phyloP scores from a whole-genome alignment of 2,888 invertebrate genomes.

The Vanessa cardui region DNA sequence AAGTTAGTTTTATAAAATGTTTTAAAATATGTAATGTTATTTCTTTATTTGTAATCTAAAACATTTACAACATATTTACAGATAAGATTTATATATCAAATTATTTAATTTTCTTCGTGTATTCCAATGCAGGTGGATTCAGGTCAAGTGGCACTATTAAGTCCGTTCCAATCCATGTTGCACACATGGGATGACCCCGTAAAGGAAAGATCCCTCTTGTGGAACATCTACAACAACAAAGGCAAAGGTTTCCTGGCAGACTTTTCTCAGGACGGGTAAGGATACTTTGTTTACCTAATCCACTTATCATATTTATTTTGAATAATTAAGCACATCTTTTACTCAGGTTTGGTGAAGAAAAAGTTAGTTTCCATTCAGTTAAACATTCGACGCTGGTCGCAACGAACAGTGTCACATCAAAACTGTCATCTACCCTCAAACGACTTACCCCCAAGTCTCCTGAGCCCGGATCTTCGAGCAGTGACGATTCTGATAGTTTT shows the following conservation, averaged over 20 bases:
- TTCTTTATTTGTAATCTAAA: too few species aligned
- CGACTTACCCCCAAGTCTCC: slow-evolving; percentile 79
- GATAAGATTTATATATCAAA: too few species aligned
- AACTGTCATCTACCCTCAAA: slow-evolving; percentile 81
- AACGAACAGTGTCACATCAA: slow-evolving; percentile 77
- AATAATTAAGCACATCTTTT: neutral
- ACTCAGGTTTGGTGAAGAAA: slow-evolving; percentile 85
- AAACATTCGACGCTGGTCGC: slow-evolving; percentile 78
- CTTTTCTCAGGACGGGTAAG: slow-evolving; percentile 86
- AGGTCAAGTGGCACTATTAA: slow-evolving; percentile 87
- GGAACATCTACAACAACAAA: slow-evolving; percentile 92
- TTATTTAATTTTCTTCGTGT: neutral
- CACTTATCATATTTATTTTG: neutral
- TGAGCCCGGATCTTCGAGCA: slow-evolving; percentile 82
- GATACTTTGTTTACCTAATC: too few species aligned
- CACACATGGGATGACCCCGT: slow-evolving; percentile 95
- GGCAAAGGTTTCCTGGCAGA: slow-evolving; percentile 88
- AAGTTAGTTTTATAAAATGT: too few species aligned
- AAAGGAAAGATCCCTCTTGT: slow-evolving; percentile 86
- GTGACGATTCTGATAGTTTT: slow-evolving; percentile 81
- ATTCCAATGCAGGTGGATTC: slow-evolving; percentile 46
- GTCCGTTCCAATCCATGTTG: slow-evolving; percentile 88
- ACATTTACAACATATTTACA: too few species aligned
- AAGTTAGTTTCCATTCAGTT: slow-evolving; percentile 87
- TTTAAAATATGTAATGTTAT: too few species aligned